Evolutionary conservation across 2,797 vertebrate species (phyloP).

Genomic region (Anabacerthia variegaticeps): DNA sequence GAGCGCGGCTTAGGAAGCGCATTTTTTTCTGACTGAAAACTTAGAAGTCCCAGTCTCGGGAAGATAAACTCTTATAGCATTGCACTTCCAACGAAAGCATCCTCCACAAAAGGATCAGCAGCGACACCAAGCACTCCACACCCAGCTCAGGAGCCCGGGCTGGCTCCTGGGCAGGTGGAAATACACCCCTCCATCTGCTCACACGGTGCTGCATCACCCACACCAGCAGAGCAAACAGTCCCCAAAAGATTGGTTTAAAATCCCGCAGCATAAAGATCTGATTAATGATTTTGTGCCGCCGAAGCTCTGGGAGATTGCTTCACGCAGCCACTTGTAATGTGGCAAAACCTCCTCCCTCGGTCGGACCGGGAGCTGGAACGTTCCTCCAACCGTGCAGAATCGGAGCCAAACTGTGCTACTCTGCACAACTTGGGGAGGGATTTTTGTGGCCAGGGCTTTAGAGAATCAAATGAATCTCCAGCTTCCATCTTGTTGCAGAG

Average conservation of each 20-base stretch:
- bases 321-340: background rate
- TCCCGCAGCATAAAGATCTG: background rate
- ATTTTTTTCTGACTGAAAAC: constrained; percentile 54
- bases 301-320: background rate
- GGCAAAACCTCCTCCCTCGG: constrained; percentile 3
- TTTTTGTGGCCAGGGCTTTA: background rate
- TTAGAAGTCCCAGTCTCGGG: background rate
- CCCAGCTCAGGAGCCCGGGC: rapidly evolving
- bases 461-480: background rate
- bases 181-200: background rate
- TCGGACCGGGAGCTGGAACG: background rate
- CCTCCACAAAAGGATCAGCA: background rate
- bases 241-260: background rate
- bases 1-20: constrained; percentile 3
- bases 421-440: background rate
- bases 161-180: background rate
- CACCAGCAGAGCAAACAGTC: background rate
- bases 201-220: background rate
- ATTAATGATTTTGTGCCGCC: constrained; percentile 29
- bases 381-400: background rate
- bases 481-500: background rate
- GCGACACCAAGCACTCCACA: rapidly evolving
- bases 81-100: background rate
- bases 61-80: background rate
- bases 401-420: background rate